phyloP scores from a whole-genome alignment of 2,797 vertebrate species.

The Pitangus sulphuratus region DNA sequence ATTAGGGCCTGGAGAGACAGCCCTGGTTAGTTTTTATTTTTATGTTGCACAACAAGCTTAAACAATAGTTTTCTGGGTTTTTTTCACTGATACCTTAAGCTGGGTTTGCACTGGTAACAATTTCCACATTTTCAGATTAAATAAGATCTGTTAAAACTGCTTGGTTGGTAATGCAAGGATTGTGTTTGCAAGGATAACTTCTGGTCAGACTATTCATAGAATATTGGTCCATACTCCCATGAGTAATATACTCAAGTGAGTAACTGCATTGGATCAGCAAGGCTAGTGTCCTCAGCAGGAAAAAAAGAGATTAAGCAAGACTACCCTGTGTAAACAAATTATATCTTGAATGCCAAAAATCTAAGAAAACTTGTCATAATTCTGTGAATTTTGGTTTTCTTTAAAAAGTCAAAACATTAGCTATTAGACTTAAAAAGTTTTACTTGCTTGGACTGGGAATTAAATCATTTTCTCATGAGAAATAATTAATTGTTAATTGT shows the following conservation, averaged over 20 bases:
- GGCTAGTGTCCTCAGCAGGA: background rate
- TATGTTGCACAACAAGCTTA: background rate
- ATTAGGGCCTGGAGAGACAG: background rate
- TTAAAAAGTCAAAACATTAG: conserved; percentile 14
- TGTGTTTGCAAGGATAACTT: background rate
- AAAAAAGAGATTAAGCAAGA: conserved; percentile 17
- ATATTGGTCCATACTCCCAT: background rate
- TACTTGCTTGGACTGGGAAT: conserved; percentile 26
- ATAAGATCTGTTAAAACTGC: background rate
- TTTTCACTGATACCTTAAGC: background rate
- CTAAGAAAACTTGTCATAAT: background rate
- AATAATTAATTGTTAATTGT: conserved; percentile 22
- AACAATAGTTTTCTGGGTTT: background rate
- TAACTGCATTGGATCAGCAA: background rate
- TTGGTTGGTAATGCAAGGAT: background rate
- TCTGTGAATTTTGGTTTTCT: conserved; percentile 27
- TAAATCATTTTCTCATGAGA: background rate
- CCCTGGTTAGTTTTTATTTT: background rate
- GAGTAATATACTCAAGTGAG: background rate
- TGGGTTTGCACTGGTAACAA: background rate
- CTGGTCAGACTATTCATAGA: background rate
- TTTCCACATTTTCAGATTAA: background rate
- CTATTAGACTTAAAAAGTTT: background rate
- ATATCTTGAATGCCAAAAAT: conserved; percentile 10
- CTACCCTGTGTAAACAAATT: conserved; percentile 1